A percentile compares a stretch with the other conserved stretches of the same genome.
These are phyloP conservation scores for Moxostoma hubbsi DNA, from an alignment of 2,797 vertebrate genomes.

Conservation along the genomic window DNA sequence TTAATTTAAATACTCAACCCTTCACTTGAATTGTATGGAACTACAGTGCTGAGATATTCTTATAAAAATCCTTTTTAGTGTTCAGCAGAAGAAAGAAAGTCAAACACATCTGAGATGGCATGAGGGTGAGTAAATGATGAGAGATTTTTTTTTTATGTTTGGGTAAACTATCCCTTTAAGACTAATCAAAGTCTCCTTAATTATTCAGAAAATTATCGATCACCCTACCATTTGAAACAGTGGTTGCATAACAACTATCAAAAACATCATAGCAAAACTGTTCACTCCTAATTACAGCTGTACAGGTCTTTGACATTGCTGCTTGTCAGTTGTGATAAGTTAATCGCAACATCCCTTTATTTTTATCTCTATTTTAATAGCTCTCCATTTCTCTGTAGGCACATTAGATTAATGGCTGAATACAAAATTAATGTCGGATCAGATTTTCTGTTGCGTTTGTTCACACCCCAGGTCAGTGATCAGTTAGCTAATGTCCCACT, in stretches of 20 bases:
- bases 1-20: too few species aligned
- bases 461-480: constrained; percentile 46
- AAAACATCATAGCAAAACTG: background rate
- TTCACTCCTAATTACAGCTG: background rate
- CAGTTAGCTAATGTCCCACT: constrained; percentile 23
- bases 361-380: constrained; percentile 16
- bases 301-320: background rate
- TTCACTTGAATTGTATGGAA: too few species aligned
- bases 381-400: constrained; percentile 16
- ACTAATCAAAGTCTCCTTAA: too few species aligned
- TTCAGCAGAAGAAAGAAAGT: too few species aligned
- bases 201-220: background rate
- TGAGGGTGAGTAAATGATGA: too few species aligned
- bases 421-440: constrained; percentile 50
- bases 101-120: too few species aligned
- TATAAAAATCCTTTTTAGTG: too few species aligned
- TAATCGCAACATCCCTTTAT: background rate
- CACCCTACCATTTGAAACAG: background rate
- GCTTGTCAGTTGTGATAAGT: background rate
- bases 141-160: too few species aligned
- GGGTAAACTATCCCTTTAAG: too few species aligned
- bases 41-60: too few species aligned
- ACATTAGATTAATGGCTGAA: constrained; percentile 36
- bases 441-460: constrained; percentile 46
- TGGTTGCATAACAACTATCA: background rate